Percentiles rank a stretch among this genome's conserved stretches.
Conservation (phyloP, 2,888 invertebrate genomes). For the Vandiemenella viatica region DNA sequence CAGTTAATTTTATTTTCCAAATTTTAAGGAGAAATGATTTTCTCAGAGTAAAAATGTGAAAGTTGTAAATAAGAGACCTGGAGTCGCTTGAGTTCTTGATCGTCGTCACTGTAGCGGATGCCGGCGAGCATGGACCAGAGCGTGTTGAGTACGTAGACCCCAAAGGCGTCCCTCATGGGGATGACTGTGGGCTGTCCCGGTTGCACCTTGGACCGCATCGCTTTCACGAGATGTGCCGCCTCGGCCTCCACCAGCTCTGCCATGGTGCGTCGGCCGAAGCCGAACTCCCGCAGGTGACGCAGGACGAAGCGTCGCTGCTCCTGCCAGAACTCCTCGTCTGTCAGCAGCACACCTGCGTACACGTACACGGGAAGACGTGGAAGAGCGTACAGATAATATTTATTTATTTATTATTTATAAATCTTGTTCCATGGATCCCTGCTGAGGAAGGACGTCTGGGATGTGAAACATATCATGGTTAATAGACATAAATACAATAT, state of each 20-base stretch:
- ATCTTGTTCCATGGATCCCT: too few relatives aligned
- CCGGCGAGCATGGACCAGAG: constrained; percentile 76
- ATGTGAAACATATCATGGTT: too few relatives aligned
- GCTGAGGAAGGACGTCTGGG: too few relatives aligned
- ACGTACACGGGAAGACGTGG: too few relatives aligned
- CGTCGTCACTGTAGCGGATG: constrained; percentile 37
- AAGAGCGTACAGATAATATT: too few relatives aligned
- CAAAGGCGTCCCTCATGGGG: constrained; percentile 58
- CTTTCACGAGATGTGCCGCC: constrained; percentile 44
- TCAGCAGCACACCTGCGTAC: constrained; percentile 44
- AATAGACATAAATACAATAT: too few relatives aligned
- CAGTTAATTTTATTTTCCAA: too few relatives aligned
- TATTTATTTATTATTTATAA: too few relatives aligned
- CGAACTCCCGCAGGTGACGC: constrained; percentile 64
- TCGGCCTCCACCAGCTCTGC: constrained; percentile 54
- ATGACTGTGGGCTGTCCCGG: constrained; percentile 31
- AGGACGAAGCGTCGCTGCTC: constrained; percentile 65
- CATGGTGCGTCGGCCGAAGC: constrained; percentile 67
- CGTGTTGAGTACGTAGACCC: constrained; percentile 52
- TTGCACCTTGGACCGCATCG: constrained; percentile 30
- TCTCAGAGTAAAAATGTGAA: too few relatives aligned
- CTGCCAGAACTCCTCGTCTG: constrained; percentile 56
- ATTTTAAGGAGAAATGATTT: too few relatives aligned
- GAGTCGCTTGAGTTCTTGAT: constrained; percentile 49
- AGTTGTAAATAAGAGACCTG: too few relatives aligned